Percentiles rank a stretch among this genome's conserved stretches.
Evolutionary conservation across 2,888 invertebrate genomes (phyloP).

Genomic region (Leptinotarsa peninsularis): DNA sequence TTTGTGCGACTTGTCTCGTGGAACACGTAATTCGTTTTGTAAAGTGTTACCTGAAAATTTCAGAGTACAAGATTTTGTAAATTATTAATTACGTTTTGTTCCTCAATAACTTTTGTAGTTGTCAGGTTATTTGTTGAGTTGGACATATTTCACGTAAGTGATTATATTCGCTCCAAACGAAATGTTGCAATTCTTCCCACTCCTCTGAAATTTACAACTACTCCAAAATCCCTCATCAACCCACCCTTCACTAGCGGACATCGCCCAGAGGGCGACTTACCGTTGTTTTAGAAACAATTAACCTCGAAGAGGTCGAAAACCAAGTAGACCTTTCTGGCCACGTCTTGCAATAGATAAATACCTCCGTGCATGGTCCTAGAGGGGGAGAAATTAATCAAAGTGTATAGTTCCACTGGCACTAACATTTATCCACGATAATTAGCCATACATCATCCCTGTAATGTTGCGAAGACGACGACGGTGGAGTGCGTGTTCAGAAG

Average conservation of each 20-base stretch:
- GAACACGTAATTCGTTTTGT: too few relatives aligned
- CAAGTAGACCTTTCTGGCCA: not conserved
- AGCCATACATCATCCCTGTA: slow-evolving; percentile 56
- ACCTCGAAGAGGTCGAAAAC: not conserved
- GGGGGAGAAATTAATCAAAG: slow-evolving; percentile 53
- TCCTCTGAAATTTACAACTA: not conserved
- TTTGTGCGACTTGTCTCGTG: too few relatives aligned
- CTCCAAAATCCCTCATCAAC: not conserved
- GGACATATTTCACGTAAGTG: too few relatives aligned
- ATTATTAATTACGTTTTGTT: too few relatives aligned
- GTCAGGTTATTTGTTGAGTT: too few relatives aligned
- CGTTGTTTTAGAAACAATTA: not conserved
- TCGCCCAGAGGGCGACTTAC: not conserved
- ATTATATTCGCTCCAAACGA: too few relatives aligned
- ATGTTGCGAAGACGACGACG: slow-evolving; percentile 16
- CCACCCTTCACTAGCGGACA: not conserved
- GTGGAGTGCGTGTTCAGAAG: slow-evolving; percentile 45
- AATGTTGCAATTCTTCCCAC: not conserved
- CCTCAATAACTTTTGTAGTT: too few relatives aligned
- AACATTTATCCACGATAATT: slow-evolving; percentile 59
- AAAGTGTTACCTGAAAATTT: too few relatives aligned
- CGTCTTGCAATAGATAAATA: not conserved
- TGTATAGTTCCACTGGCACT: slow-evolving; percentile 53
- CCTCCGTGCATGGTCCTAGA: not conserved
- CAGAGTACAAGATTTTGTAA: too few relatives aligned